Conservation (phyloP, 2,888 invertebrate genomes). For the Mycalesis mineus region DNA sequence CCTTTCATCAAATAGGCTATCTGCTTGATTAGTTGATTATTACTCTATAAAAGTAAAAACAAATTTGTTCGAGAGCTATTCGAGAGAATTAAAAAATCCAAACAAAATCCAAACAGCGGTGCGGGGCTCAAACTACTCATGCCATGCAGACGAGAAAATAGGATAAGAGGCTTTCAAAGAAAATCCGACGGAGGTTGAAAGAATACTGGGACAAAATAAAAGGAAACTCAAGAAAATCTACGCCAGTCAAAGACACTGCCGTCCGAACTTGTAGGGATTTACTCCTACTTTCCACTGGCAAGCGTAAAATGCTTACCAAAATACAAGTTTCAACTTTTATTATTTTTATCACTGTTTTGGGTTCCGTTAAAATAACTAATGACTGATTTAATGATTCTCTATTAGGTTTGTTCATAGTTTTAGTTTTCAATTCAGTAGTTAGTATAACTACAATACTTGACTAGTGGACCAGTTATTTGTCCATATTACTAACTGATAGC, state of each 20-base stretch:
- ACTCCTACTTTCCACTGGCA: constrained; percentile 16
- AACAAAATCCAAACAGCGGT: constrained; percentile 23
- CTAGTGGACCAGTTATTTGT: no score
- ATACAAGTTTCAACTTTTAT: background rate
- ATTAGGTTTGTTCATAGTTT: no score
- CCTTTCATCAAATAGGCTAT: no score
- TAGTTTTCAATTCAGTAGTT: no score
- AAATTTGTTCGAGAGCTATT: background rate
- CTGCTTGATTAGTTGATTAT: background rate
- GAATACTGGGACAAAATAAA: constrained; percentile 48
- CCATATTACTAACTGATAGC: no score
- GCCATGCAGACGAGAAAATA: constrained; percentile 37
- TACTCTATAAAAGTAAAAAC: constrained; percentile 1
- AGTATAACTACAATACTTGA: no score
- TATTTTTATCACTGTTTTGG: no score
- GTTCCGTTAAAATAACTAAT: no score
- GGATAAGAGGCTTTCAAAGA: constrained; percentile 48
- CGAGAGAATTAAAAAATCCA: constrained; percentile 14
- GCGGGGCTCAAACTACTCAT: constrained; percentile 24
- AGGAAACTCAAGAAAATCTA: constrained; percentile 40
- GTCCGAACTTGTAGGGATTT: constrained; percentile 24
- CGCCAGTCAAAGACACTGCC: constrained; percentile 20
- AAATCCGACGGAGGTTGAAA: constrained; percentile 47
- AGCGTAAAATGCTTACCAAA: constrained; percentile 17
- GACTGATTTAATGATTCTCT: no score